Conservation (phyloP, 2,888 invertebrate genomes). For the Cancer borealis region DNA sequence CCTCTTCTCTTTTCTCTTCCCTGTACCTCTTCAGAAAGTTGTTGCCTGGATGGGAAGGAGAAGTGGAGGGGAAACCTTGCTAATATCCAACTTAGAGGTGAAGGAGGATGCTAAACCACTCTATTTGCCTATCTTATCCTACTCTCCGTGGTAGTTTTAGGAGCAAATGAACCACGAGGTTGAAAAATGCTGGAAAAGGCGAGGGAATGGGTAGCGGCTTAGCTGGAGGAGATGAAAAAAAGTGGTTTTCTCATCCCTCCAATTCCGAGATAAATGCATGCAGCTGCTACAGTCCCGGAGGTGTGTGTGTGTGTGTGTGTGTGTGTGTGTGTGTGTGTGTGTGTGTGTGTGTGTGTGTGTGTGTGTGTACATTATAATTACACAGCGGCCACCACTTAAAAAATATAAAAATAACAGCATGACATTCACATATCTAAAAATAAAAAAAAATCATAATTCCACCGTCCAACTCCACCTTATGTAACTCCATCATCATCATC, state of each 20-base stretch:
- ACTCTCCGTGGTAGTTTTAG: not conserved
- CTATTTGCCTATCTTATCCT: not conserved
- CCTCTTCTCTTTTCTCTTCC: not conserved
- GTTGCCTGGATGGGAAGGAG: not conserved
- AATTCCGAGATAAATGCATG: not conserved
- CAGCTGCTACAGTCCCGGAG: not conserved
- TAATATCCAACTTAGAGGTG: not conserved
- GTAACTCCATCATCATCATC: too few species aligned
- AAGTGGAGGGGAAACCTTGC: not conserved
- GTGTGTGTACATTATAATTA: not conserved
- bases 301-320: slow-evolving; percentile 12
- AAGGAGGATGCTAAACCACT: not conserved
- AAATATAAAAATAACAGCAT: too few species aligned
- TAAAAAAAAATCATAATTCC: too few species aligned
- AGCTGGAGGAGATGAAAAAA: not conserved
- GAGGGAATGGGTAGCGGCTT: not conserved
- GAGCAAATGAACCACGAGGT: not conserved
- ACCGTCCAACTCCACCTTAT: too few species aligned
- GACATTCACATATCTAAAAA: too few species aligned
- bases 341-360: slow-evolving; percentile 20
- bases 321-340: slow-evolving; percentile 20
- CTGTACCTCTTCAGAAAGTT: not conserved
- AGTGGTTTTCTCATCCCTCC: not conserved
- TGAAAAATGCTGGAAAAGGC: not conserved
- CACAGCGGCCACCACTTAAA: too few species aligned